These are phyloP conservation scores for Sebastes iracundus DNA, from an alignment of 2,797 vertebrate genomes.

Conservation along the genomic window DNA sequence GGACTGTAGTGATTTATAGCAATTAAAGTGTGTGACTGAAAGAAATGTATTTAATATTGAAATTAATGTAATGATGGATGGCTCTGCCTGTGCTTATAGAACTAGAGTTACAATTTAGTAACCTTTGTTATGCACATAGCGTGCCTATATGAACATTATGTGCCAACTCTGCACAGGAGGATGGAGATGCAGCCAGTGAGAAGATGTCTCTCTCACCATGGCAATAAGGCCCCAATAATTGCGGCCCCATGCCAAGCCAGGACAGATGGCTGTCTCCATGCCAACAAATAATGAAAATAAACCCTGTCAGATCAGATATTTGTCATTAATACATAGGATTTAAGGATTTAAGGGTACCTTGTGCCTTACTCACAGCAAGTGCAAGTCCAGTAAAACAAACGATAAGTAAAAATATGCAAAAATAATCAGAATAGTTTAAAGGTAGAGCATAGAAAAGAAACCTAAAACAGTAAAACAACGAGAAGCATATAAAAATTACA, in stretches of 20 bases:
- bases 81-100: no score
- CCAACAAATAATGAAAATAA: constrained; percentile 32
- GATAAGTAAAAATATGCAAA: neutral
- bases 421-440: neutral
- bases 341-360: neutral
- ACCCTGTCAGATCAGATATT: constrained; percentile 11
- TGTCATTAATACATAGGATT: neutral
- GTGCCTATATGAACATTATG: neutral
- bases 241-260: constrained; percentile 23
- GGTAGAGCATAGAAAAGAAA: neutral
- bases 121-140: neutral
- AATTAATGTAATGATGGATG: neutral
- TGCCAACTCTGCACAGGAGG: constrained; percentile 22
- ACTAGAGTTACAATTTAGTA: neutral
- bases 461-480: neutral
- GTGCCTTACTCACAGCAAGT: neutral
- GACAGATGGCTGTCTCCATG: constrained; percentile 41
- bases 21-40: neutral
- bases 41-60: neutral
- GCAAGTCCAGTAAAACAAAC: neutral
- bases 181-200: constrained; percentile 10
- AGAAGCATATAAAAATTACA: neutral
- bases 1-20: neutral
- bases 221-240: constrained; percentile 31
- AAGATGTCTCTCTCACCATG: constrained; percentile 10